Percentiles rank a stretch among this genome's conserved stretches.
Conservation (phyloP, 2,797 vertebrate species). For the Chaunax sp. region DNA sequence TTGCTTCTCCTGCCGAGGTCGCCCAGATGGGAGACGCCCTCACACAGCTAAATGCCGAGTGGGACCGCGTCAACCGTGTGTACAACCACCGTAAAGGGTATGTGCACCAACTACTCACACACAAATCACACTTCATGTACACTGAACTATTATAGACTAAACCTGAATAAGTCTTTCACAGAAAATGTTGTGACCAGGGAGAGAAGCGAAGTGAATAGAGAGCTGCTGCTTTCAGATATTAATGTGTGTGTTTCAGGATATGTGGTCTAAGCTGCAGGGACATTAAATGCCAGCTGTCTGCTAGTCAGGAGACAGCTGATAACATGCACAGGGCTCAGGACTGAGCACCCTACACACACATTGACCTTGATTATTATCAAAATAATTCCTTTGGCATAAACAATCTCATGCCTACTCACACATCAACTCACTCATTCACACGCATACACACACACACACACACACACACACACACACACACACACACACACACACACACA, state of each 20-base stretch:
- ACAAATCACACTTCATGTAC: background rate
- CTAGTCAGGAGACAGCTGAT: slow-evolving; percentile 37
- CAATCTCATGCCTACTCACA: slow-evolving; percentile 44
- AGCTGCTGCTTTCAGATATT: slow-evolving; percentile 14
- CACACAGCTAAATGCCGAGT: slow-evolving; percentile 91
- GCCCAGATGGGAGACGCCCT: slow-evolving; percentile 89
- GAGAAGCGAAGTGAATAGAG: background rate
- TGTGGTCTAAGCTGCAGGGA: slow-evolving; percentile 30
- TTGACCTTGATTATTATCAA: slow-evolving; percentile 62
- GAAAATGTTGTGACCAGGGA: background rate
- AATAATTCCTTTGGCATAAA: slow-evolving; percentile 58
- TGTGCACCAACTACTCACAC: slow-evolving; percentile 39
- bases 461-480: slow-evolving; percentile 11
- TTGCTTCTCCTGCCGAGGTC: slow-evolving; percentile 89
- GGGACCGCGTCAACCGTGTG: slow-evolving; percentile 94
- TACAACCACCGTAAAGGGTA: slow-evolving; percentile 93
- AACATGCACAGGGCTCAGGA: slow-evolving; percentile 26
- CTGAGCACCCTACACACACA: slow-evolving; percentile 2
- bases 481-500: slow-evolving; percentile 10
- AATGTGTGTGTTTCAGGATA: slow-evolving; percentile 14
- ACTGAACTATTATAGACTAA: too few relatives aligned
- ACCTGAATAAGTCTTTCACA: background rate
- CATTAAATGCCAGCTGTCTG: slow-evolving; percentile 52
- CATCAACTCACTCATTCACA: slow-evolving; percentile 25
- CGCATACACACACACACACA: slow-evolving; percentile 16